phyloP scores from a whole-genome alignment of 2,888 invertebrate genomes.

The Dryobota labecula region DNA sequence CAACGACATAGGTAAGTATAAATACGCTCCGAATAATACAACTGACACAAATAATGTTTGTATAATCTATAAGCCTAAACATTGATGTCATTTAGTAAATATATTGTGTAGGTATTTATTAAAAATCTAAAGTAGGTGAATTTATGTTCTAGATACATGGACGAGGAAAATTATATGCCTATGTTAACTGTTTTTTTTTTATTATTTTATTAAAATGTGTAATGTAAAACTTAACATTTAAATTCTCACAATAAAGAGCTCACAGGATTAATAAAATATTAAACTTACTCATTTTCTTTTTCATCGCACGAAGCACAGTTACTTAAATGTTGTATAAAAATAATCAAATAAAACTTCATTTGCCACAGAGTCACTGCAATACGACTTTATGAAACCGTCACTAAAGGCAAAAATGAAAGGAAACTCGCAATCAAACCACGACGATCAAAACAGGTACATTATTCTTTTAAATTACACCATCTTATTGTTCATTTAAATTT shows the following conservation, averaged over 20 bases:
- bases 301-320: constrained; percentile 60
- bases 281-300: constrained; percentile 68
- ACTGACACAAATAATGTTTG: constrained; percentile 60
- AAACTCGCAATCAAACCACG: constrained; percentile 50
- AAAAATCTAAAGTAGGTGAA: constrained; percentile 28
- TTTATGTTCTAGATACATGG: constrained; percentile 26
- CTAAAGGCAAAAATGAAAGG: constrained; percentile 62
- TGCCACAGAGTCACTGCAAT: constrained; percentile 57
- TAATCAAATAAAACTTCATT: constrained; percentile 54
- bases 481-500: constrained; percentile 6
- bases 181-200: constrained; percentile 4
- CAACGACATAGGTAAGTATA: constrained; percentile 44
- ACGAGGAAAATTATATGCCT: constrained; percentile 29
- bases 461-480: constrained; percentile 24
- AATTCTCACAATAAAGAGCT: constrained; percentile 14
- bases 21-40: constrained; percentile 34
- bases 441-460: constrained; percentile 31
- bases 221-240: constrained; percentile 3
- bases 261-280: constrained; percentile 14
- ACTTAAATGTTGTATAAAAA: constrained; percentile 49
- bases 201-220: neutral
- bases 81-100: constrained; percentile 56
- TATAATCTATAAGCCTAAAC: constrained; percentile 50
- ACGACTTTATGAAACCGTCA: constrained; percentile 63
- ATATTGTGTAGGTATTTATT: constrained; percentile 37